phyloP scores from a whole-genome alignment of 2,888 invertebrate genomes.

The Argyresthia albistria region DNA sequence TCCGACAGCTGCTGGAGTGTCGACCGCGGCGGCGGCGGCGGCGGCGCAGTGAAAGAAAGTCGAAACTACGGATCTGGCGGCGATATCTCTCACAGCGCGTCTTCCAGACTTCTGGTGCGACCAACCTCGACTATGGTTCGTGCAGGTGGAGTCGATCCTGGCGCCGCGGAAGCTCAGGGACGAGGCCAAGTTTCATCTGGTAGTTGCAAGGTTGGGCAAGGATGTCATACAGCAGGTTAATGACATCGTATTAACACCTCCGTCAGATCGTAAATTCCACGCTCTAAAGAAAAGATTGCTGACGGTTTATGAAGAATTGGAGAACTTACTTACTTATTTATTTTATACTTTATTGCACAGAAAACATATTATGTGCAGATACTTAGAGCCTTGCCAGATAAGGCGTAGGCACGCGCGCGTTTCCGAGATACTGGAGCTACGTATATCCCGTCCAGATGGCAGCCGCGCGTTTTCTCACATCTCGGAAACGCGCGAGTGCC shows the following conservation, averaged over 20 bases:
- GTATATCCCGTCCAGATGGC: no score
- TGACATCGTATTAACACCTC: constrained; percentile 5
- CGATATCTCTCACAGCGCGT: constrained; percentile 8
- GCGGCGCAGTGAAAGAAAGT: no score
- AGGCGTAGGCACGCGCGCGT: no score
- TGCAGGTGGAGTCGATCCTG: constrained; percentile 12
- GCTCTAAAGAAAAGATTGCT: background rate
- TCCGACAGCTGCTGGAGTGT: background rate
- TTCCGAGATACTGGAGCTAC: no score
- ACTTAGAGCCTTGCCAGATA: no score
- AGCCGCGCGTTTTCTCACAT: no score
- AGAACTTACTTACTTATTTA: no score
- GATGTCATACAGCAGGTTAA: constrained; percentile 7
- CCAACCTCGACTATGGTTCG: constrained; percentile 15
- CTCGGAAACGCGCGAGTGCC: no score
- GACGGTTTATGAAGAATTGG: background rate
- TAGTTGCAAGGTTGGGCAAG: constrained; percentile 11
- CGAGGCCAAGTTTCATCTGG: constrained; percentile 11
- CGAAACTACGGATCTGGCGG: constrained; percentile 5
- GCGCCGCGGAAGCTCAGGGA: constrained; percentile 12
- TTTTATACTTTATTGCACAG: no score
- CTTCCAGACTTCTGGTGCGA: constrained; percentile 19
- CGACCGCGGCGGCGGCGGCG: background rate
- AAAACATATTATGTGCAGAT: no score
- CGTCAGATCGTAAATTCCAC: background rate